Evolutionary conservation across 2,888 invertebrate species (phyloP).

Genomic region (Agelastica alni): DNA sequence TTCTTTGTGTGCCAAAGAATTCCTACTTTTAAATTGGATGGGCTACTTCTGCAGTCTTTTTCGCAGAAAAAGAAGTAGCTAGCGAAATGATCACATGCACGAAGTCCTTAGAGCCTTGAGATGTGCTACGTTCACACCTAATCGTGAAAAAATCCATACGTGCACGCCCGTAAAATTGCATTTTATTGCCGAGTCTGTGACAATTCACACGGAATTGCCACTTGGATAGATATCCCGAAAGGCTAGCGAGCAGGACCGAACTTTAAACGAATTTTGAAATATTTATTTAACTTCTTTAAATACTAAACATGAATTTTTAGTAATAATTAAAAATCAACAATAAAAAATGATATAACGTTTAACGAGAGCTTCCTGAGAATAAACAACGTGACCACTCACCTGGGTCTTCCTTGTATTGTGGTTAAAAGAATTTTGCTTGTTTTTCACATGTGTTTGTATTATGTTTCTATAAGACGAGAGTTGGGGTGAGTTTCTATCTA

Average conservation of each 20-base stretch:
- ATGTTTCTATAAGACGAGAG: too few species aligned
- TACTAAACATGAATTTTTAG: too few species aligned
- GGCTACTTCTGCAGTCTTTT: not conserved
- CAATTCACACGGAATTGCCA: constrained; percentile 1
- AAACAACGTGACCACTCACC: too few species aligned
- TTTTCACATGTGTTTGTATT: too few species aligned
- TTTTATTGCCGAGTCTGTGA: not conserved
- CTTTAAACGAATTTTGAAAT: too few species aligned
- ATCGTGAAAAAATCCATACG: not conserved
- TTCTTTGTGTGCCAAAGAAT: not conserved
- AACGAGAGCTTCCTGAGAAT: too few species aligned
- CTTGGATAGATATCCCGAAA: not conserved
- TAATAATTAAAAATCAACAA: too few species aligned
- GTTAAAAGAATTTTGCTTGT: too few species aligned
- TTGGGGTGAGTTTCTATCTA: too few species aligned
- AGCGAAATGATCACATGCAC: not conserved
- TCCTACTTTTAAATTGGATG: not conserved
- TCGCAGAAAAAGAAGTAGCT: not conserved
- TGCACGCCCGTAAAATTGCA: constrained; percentile 4
- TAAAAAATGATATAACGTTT: too few species aligned
- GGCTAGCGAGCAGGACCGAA: not conserved
- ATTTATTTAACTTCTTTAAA: too few species aligned
- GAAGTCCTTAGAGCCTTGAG: not conserved
- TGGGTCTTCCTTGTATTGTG: too few species aligned
- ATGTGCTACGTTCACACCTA: constrained; percentile 6